phyloP scores from a whole-genome alignment of 1,140 invertebrate genomes.

The Dreissena polymorpha region DNA sequence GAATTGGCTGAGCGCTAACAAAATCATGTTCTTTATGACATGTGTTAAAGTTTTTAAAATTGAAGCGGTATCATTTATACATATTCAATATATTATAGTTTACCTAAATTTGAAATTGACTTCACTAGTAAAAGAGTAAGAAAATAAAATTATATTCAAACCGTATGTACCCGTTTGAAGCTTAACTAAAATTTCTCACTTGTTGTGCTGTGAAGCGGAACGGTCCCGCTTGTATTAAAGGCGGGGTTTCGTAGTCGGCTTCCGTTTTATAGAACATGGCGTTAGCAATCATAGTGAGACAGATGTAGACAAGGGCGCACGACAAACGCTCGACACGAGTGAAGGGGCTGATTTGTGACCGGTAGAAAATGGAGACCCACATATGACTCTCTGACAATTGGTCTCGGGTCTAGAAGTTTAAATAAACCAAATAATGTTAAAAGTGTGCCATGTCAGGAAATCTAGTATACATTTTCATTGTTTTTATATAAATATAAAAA shows the following conservation, averaged over 20 bases:
- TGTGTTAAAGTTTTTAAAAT: too few relatives aligned
- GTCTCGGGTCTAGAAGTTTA: constrained; percentile 62
- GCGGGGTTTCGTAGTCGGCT: constrained; percentile 52
- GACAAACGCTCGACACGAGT: constrained; percentile 79
- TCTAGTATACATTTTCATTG: not conserved
- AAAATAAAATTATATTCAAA: too few relatives aligned
- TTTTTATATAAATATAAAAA: too few relatives aligned
- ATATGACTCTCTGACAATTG: constrained; percentile 77
- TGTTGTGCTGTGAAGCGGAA: constrained; percentile 71
- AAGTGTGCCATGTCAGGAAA: not conserved
- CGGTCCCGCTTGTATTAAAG: constrained; percentile 67
- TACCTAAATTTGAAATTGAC: too few relatives aligned
- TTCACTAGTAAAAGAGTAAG: too few relatives aligned
- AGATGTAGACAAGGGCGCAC: constrained; percentile 78
- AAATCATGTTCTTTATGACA: too few relatives aligned
- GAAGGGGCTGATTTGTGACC: constrained; percentile 78
- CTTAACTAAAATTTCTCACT: constrained; percentile 25
- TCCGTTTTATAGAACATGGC: constrained; percentile 79
- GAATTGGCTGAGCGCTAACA: too few relatives aligned
- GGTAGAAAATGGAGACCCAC: constrained; percentile 78
- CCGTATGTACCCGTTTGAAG: too few relatives aligned
- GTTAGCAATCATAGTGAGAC: constrained; percentile 80
- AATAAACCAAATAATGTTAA: constrained; percentile 41
- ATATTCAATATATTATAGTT: too few relatives aligned
- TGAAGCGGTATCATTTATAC: too few relatives aligned